A percentile compares a stretch with the other conserved stretches of the same genome.
Evolutionary conservation across 2,113 vertebrate genomes (phyloP).

Genomic region (Gadus macrocephalus): DNA sequence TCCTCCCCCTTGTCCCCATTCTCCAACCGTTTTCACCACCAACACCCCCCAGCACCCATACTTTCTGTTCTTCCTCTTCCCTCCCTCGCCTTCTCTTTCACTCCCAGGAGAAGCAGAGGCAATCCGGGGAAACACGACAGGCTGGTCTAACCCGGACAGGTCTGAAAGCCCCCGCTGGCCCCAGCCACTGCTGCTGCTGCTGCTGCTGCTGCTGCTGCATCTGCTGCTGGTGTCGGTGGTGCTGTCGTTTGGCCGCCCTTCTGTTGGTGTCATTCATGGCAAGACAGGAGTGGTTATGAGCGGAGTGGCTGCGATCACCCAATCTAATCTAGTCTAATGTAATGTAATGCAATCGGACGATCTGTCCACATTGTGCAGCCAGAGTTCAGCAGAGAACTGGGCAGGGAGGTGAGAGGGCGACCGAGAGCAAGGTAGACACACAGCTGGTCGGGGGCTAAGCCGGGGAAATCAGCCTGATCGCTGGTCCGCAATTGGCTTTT

Average conservation of each 20-base stretch:
- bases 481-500: constrained; percentile 28
- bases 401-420: neutral
- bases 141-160: constrained; percentile 12
- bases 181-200: constrained; percentile 13
- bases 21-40: constrained; percentile 21
- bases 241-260: too few relatives aligned
- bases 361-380: constrained; percentile 46
- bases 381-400: neutral
- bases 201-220: constrained; percentile 1
- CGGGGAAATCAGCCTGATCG: constrained; percentile 33
- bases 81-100: too few relatives aligned
- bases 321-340: constrained; percentile 47
- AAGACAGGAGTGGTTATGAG: neutral
- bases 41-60: too few relatives aligned
- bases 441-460: constrained; percentile 30
- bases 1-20: constrained; percentile 8
- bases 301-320: constrained; percentile 13
- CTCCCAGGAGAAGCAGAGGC: too few relatives aligned
- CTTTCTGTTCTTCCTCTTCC: too few relatives aligned
- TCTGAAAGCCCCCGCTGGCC: constrained; percentile 19
- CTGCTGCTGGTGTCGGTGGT: neutral
- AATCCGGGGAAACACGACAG: too few relatives aligned
- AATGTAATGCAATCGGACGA: constrained; percentile 44
- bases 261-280: too few relatives aligned
- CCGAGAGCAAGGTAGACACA: constrained; percentile 37